Percentiles rank a stretch among this genome's conserved stretches.
phyloP scores from a whole-genome alignment of 2,888 invertebrate genomes.

The Smittia aterrima region DNA sequence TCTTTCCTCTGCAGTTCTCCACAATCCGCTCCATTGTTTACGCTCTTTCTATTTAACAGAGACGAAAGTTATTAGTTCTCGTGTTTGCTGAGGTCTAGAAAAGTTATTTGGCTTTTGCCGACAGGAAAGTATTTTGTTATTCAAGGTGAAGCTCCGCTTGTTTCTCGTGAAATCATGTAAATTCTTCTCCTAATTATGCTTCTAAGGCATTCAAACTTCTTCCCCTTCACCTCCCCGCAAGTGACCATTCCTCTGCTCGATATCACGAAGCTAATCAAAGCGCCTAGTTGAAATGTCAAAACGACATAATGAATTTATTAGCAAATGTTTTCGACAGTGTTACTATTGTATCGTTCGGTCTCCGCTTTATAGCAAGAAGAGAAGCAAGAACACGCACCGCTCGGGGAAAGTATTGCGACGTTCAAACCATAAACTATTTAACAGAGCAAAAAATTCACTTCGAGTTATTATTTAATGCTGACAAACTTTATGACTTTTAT shows the following conservation, averaged over 20 bases:
- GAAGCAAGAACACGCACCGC: background rate
- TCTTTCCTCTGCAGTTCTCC: no score
- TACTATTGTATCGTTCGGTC: background rate
- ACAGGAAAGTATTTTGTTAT: no score
- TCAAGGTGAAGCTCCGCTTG: no score
- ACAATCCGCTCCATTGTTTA: no score
- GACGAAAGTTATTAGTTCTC: no score
- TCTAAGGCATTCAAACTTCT: no score
- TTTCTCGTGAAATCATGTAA: no score
- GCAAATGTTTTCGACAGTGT: conserved; percentile 9
- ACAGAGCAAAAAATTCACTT: conserved; percentile 25
- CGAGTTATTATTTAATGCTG: conserved; percentile 35
- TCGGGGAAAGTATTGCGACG: conserved; percentile 22
- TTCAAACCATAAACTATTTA: conserved; percentile 29
- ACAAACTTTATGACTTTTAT: conserved; percentile 37
- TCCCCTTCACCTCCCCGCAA: no score
- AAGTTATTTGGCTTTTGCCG: no score
- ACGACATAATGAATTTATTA: conserved; percentile 38
- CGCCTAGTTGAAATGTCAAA: conserved; percentile 37
- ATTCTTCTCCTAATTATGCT: no score
- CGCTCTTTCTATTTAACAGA: no score
- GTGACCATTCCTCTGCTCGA: background rate
- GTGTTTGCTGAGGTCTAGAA: no score
- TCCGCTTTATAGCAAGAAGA: background rate
- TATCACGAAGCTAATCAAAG: background rate